Percentiles rank a stretch among this genome's conserved stretches.
Conservation (phyloP, 1,140 invertebrate genomes). For the Capitella teleta region DNA sequence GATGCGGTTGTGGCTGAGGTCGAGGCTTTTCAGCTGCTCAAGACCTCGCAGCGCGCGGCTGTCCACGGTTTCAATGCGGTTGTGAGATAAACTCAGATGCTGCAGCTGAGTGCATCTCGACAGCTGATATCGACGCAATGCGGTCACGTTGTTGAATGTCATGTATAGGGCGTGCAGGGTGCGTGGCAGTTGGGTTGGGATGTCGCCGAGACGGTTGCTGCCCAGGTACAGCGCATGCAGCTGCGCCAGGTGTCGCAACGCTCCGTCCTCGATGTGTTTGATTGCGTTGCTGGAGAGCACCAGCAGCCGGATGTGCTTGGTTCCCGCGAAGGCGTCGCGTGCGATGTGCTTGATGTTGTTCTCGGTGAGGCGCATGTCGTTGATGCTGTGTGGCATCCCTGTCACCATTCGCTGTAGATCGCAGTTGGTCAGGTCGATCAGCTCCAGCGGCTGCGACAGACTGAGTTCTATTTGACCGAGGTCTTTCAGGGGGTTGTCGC, state of each 20-base stretch:
- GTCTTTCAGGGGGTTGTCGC: slow-evolving; percentile 12
- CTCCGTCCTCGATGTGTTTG: slow-evolving; percentile 67
- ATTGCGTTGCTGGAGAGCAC: slow-evolving; percentile 71
- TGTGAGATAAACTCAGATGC: slow-evolving; percentile 41
- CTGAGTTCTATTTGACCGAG: slow-evolving; percentile 7
- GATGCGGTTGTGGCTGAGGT: slow-evolving; percentile 9
- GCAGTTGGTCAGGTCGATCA: slow-evolving; percentile 69
- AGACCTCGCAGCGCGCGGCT: slow-evolving; percentile 2
- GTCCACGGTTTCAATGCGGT: slow-evolving; percentile 29
- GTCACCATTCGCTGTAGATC: slow-evolving; percentile 67
- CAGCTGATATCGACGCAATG: not conserved
- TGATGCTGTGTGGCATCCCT: slow-evolving; percentile 69
- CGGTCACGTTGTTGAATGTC: slow-evolving; percentile 9
- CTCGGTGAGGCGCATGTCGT: slow-evolving; percentile 62
- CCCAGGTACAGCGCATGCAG: slow-evolving; percentile 65
- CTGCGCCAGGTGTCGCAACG: slow-evolving; percentile 66
- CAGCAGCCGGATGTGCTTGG: slow-evolving; percentile 42
- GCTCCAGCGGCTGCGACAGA: slow-evolving; percentile 34
- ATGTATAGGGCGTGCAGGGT: slow-evolving; percentile 49
- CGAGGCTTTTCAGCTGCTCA: slow-evolving; percentile 2
- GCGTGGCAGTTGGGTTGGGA: slow-evolving; percentile 46
- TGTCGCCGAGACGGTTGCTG: slow-evolving; percentile 42
- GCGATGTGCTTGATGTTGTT: slow-evolving; percentile 53
- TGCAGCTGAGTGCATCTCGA: slow-evolving; percentile 41
- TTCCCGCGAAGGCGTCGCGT: slow-evolving; percentile 6